These are phyloP conservation scores for Hypsopygia costalis DNA, from an alignment of 2,888 invertebrate species.

Conservation along the genomic window DNA sequence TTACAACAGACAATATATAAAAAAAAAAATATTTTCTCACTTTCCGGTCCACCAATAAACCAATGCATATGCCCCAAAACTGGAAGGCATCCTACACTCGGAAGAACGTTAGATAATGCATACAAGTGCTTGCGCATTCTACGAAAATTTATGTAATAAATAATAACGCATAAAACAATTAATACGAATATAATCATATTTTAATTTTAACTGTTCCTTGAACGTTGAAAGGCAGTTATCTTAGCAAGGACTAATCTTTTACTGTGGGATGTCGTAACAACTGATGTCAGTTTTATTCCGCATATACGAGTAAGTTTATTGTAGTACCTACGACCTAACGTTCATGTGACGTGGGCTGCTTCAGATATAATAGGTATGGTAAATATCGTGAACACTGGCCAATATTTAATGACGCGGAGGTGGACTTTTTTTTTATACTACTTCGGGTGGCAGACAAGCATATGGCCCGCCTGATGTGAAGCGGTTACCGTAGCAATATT, in stretches of 20 bases:
- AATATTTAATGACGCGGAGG: no score
- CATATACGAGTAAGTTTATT: no score
- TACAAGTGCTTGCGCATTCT: slow-evolving; percentile 42
- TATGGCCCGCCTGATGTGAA: no score
- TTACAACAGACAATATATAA: not conserved
- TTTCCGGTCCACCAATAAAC: slow-evolving; percentile 62
- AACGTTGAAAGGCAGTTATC: not conserved
- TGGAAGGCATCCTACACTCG: slow-evolving; percentile 42
- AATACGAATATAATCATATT: slow-evolving; percentile 42
- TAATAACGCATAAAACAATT: slow-evolving; percentile 29
- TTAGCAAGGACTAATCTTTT: not conserved
- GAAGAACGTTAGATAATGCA: slow-evolving; percentile 40
- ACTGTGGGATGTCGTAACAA: not conserved
- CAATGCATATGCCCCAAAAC: slow-evolving; percentile 57
- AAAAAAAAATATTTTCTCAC: slow-evolving; percentile 31
- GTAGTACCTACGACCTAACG: no score
- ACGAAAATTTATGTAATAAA: slow-evolving; percentile 49
- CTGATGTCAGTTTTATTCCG: not conserved
- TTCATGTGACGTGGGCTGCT: no score
- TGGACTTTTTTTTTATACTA: no score
- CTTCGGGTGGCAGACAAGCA: no score
- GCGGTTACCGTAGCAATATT: no score
- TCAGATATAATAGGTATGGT: no score
- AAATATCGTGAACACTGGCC: no score
- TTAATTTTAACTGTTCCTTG: not conserved